A percentile compares a stretch with the other conserved stretches of the same genome.
Evolutionary conservation across 2,888 invertebrate species (phyloP).

Genomic region (Teleogryllus oceanicus): DNA sequence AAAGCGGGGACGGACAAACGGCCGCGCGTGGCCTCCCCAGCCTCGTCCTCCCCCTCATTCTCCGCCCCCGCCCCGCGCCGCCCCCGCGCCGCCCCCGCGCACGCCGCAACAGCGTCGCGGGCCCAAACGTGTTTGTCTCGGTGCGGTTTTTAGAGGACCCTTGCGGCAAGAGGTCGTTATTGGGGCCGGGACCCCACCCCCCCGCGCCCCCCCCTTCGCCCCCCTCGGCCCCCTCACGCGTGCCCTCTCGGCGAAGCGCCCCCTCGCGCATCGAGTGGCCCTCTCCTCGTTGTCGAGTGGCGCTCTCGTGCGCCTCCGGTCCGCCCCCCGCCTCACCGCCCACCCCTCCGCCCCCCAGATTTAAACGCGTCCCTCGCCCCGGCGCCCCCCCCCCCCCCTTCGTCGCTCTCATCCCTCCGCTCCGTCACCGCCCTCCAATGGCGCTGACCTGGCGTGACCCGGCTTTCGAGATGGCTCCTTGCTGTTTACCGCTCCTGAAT

Average conservation of each 20-base stretch:
- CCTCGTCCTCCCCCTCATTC: too few species aligned
- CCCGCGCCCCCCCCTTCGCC: neutral
- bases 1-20: too few species aligned
- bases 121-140: neutral
- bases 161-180: neutral
- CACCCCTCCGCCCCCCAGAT: neutral
- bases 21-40: too few species aligned
- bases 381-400: neutral
- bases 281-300: neutral
- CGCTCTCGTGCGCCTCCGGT: neutral
- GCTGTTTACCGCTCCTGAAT: neutral
- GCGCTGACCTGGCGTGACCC: slow-evolving; percentile 8
- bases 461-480: neutral
- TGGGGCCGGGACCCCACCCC: neutral
- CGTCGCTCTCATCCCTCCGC: neutral
- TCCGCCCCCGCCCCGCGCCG: too few species aligned
- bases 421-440: neutral
- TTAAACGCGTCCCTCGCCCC: neutral
- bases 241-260: neutral
- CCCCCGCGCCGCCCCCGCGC: neutral
- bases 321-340: neutral
- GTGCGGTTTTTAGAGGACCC: slow-evolving; percentile 5
- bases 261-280: neutral
- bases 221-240: neutral
- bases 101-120: neutral